Percentiles rank a stretch among this genome's conserved stretches.
Conservation (phyloP, 2,113 vertebrate genomes). For the Lamprologus lemairii region DNA sequence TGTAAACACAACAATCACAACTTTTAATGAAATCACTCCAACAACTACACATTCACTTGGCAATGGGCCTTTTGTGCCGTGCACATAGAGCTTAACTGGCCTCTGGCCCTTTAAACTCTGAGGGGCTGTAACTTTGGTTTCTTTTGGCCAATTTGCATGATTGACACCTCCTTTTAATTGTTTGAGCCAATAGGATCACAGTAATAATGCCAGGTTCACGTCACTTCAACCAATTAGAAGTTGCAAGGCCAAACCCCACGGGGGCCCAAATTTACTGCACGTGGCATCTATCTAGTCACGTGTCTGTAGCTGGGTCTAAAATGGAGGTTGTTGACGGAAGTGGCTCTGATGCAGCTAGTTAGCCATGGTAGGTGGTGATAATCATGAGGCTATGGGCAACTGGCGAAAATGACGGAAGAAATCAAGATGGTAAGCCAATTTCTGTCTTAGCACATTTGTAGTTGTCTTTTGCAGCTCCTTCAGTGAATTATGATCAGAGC, state of each 20-base stretch:
- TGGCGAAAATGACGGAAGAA: fast-evolving
- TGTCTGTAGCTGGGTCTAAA: neutral
- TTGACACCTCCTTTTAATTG: neutral
- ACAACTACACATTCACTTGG: neutral
- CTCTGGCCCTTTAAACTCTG: neutral
- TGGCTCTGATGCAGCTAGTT: neutral
- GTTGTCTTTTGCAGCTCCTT: neutral
- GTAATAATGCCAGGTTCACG: neutral
- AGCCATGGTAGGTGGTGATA: neutral
- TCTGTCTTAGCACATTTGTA: neutral
- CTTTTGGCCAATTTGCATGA: neutral
- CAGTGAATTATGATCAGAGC: neutral
- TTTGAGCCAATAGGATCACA: neutral
- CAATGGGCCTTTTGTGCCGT: neutral
- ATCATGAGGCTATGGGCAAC: fast-evolving
- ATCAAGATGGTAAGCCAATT: neutral
- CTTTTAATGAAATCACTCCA: neutral
- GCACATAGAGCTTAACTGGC: neutral
- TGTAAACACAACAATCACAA: neutral
- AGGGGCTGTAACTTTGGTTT: neutral
- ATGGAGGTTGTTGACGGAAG: neutral
- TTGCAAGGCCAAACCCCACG: neutral
- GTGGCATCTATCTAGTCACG: neutral
- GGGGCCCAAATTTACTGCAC: fast-evolving
- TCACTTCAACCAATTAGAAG: neutral